Base-by-base conservation (phyloP, 2,888 invertebrate genomes). In the Dioctria rufipes region DNA sequence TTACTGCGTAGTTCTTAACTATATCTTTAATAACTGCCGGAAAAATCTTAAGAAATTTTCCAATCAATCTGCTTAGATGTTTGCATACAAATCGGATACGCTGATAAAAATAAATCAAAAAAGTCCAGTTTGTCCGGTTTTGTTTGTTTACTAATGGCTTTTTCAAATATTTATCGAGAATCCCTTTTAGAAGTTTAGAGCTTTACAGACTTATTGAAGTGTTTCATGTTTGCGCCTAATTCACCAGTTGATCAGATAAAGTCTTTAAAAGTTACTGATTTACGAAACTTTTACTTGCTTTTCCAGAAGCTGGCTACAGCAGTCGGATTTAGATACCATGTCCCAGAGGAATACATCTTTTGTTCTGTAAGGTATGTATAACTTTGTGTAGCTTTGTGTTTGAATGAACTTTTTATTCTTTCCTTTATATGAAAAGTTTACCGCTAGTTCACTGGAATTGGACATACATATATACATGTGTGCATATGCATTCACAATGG, bases 181-280 rank as follows among this genome's bases (percentile, higher is more conserved):
- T 25, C 25, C 25, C 25, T 25, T 25, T 61, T 61, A 61, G 25
- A 61, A 61, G 37, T 61, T 61, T 61, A 37, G 8, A 61, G 11
- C 61, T 61, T 37, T 39, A 39, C 39, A 61, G 61, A 61, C 25
- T 61, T 61, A 61, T 61, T 61, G 61, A 61, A 61, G 61, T 61
- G 61, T 61, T 61, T 39, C 37, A 61, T 61, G 61, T 61, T 61
- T 61, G 61, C 61, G 61, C 61, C 25, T 37, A 13, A 61, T 25
- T 61, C 61, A 61, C n/a, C 61, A 61, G 61, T 61, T 61, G 61
- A 61, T 61, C 61, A 3, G 61, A 61, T 61, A 61, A 61, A 61
- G 61, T 61, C 61, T 61, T 61, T 61, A 61, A 61, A 61, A 61
- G 37, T 61, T 61, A 25, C 5, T 13, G 61, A 61, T 61, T 61